Evolutionary conservation across 2,888 invertebrate species (phyloP).

Genomic region (Leptarthrus brevirostris): DNA sequence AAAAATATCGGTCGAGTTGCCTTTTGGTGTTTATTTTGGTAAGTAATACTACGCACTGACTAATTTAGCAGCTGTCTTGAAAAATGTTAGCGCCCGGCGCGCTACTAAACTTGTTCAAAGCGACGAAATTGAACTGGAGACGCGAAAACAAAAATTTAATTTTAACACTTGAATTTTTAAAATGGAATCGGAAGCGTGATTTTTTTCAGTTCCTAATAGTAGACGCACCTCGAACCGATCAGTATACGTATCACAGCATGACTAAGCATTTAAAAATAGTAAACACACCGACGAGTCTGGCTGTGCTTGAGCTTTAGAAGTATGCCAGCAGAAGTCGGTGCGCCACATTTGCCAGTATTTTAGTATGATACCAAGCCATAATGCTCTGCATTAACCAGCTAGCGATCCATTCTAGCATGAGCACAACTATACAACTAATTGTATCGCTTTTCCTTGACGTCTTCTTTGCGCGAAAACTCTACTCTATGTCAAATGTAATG

Average conservation of each 20-base stretch:
- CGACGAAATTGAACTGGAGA: not conserved
- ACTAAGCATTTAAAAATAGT: constrained; percentile 68
- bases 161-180: constrained; percentile 32
- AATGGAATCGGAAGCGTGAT: constrained; percentile 31
- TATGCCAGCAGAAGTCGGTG: not conserved
- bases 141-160: constrained; percentile 18
- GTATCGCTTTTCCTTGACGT: too few relatives aligned
- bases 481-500: too few relatives aligned
- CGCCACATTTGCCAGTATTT: constrained; percentile 6
- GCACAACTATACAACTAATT: too few relatives aligned
- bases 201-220: constrained; percentile 34
- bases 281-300: constrained; percentile 61
- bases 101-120: not conserved
- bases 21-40: constrained; percentile 23
- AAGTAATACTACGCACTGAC: constrained; percentile 26
- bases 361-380: constrained; percentile 1
- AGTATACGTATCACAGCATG: constrained; percentile 57
- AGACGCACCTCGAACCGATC: constrained; percentile 46
- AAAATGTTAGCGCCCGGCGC: not conserved
- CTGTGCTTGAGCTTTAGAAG: constrained; percentile 18
- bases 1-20: not conserved
- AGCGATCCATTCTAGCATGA: too few relatives aligned
- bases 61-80: constrained; percentile 2
- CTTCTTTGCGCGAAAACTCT: too few relatives aligned
- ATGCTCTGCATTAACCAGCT: too few relatives aligned